These are phyloP conservation scores for Latrodectus geometricus DNA, from an alignment of 1,140 invertebrate species.

Conservation along the genomic window DNA sequence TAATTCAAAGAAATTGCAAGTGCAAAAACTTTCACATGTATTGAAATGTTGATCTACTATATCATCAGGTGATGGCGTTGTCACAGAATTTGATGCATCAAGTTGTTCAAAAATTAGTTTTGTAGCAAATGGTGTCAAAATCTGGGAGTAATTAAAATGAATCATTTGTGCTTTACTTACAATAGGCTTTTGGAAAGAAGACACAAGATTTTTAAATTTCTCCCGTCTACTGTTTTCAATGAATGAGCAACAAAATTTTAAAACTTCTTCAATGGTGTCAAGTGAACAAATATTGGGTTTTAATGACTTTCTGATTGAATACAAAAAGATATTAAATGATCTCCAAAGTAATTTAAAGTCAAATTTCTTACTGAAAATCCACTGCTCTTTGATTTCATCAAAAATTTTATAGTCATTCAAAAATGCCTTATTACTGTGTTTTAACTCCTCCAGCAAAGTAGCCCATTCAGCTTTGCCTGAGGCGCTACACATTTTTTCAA, in stretches of 20 bases:
- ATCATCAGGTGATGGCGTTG: not conserved
- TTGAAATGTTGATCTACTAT: not conserved
- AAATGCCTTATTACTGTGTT: not conserved
- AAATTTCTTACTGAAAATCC: not conserved
- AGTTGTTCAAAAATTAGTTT: slow-evolving; percentile 8
- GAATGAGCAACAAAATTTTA: not conserved
- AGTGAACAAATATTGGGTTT: not conserved
- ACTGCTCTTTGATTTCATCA: slow-evolving; percentile 4
- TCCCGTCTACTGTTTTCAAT: not conserved
- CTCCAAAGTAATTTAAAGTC: slow-evolving; percentile 5
- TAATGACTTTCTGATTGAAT: not conserved
- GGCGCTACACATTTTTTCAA: slow-evolving; percentile 7
- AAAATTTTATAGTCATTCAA: not conserved
- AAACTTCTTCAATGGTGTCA: not conserved
- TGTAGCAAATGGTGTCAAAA: too few relatives aligned
- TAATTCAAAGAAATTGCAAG: slow-evolving; percentile 13
- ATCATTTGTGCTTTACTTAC: not conserved
- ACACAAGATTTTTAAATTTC: not conserved
- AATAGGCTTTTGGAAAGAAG: not conserved
- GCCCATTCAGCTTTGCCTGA: not conserved
- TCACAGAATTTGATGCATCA: not conserved
- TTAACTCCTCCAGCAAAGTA: not conserved
- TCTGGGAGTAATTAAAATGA: not conserved
- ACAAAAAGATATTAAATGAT: slow-evolving; percentile 19
- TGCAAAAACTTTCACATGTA: not conserved